Percentiles rank a stretch among this genome's conserved stretches.
Conservation (phyloP, 1,140 invertebrate species). For the Zaprionus lachaisei region DNA sequence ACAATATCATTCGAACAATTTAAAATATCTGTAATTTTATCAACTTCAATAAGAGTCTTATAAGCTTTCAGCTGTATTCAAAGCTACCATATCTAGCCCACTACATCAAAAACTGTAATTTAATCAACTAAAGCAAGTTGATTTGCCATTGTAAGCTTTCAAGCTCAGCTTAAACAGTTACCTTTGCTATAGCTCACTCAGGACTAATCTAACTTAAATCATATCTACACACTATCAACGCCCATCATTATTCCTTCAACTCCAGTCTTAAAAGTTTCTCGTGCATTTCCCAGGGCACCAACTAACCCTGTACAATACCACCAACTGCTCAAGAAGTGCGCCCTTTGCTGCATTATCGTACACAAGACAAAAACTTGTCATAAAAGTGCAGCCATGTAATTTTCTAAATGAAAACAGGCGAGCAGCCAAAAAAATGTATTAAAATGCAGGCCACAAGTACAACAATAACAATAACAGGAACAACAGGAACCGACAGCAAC, state of each 20-base stretch:
- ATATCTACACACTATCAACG: neutral
- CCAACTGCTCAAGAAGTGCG: conserved; percentile 20
- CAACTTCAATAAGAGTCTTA: too few species aligned
- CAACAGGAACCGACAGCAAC: conserved; percentile 7
- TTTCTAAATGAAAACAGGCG: conserved; percentile 65
- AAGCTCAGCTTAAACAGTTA: neutral
- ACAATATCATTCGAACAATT: too few species aligned
- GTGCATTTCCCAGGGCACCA: neutral
- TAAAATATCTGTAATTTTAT: too few species aligned
- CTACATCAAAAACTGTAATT: too few species aligned
- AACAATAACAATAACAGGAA: conserved; percentile 21
- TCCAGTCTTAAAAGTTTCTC: neutral
- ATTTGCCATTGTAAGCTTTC: neutral
- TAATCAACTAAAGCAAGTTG: neutral
- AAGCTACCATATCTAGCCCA: neutral
- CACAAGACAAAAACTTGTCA: conserved; percentile 41
- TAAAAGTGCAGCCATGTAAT: conserved; percentile 58
- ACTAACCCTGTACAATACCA: neutral
- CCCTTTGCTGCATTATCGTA: conserved; percentile 23
- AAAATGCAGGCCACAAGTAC: conserved; percentile 44
- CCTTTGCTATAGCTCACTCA: too few species aligned
- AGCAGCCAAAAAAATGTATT: conserved; percentile 43
- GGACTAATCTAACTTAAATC: too few species aligned
- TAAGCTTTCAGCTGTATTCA: neutral
- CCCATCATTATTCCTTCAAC: neutral